Evolutionary conservation across 2,797 vertebrate genomes (phyloP).

Genomic region (Chanos chanos): DNA sequence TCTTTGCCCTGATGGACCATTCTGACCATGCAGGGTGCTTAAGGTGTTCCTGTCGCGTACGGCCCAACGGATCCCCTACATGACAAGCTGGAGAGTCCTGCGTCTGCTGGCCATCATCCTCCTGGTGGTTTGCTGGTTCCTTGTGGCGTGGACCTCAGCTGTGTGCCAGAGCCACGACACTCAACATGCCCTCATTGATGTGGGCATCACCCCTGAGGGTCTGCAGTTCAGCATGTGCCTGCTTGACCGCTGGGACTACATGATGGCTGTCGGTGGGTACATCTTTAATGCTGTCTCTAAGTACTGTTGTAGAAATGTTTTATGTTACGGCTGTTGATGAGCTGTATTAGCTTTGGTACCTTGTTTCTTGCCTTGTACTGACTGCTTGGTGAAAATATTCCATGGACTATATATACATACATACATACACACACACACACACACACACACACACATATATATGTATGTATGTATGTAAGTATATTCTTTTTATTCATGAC

Average conservation of each 20-base stretch:
- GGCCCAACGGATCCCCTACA: slow-evolving; percentile 92
- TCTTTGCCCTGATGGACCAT: neutral
- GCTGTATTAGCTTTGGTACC: neutral
- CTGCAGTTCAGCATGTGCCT: slow-evolving; percentile 95
- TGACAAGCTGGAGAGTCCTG: slow-evolving; percentile 94
- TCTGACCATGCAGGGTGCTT: slow-evolving; percentile 76
- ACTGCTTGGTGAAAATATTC: too few species aligned
- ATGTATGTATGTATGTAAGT: too few species aligned
- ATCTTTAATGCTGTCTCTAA: neutral
- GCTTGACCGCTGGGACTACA: slow-evolving; percentile 96
- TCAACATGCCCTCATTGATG: slow-evolving; percentile 78
- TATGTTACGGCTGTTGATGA: neutral
- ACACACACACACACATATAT: neutral
- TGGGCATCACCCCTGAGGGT: slow-evolving; percentile 86
- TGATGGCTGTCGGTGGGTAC: slow-evolving; percentile 93
- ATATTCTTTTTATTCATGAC: too few species aligned
- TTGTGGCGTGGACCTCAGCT: slow-evolving; percentile 91
- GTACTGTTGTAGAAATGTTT: neutral
- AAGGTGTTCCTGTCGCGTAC: slow-evolving; percentile 97
- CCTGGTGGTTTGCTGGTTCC: slow-evolving; percentile 91
- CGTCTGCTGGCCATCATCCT: slow-evolving; percentile 88
- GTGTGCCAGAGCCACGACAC: slow-evolving; percentile 85
- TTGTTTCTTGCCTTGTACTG: too few species aligned
- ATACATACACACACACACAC: neutral
- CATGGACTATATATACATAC: neutral